Evolutionary conservation across 2,888 invertebrate genomes (phyloP).

Genomic region (Ligdia adustata): DNA sequence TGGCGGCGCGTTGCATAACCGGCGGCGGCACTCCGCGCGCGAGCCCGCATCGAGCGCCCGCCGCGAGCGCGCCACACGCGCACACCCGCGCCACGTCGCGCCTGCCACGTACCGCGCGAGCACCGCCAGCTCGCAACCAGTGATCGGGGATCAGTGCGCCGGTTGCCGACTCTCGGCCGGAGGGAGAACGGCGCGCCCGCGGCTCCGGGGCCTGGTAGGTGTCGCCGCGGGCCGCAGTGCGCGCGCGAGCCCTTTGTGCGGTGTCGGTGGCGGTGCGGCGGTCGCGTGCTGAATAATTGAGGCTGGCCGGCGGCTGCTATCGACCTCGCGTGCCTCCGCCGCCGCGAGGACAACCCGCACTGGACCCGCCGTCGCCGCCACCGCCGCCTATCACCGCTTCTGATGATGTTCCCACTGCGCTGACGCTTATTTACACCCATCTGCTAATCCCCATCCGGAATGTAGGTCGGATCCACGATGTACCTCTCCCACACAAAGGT

Average conservation of each 20-base stretch:
- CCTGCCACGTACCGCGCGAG: slow-evolving; percentile 81
- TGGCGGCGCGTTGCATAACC: slow-evolving; percentile 82
- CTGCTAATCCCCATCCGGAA: slow-evolving; percentile 22
- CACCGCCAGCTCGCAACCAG: slow-evolving; percentile 64
- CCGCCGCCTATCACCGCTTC: slow-evolving; percentile 44
- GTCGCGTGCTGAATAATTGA: slow-evolving; percentile 79
- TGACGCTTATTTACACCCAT: background rate
- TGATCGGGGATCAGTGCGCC: slow-evolving; percentile 63
- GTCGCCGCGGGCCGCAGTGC: slow-evolving; percentile 67
- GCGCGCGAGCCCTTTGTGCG: slow-evolving; percentile 68
- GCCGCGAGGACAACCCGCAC: no score
- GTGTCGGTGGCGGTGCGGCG: slow-evolving; percentile 57
- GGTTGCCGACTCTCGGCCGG: no score
- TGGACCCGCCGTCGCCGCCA: slow-evolving; percentile 67
- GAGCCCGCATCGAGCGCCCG: slow-evolving; percentile 78
- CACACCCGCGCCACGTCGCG: slow-evolving; percentile 72
- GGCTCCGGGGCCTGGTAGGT: slow-evolving; percentile 67
- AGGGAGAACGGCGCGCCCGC: slow-evolving; percentile 29
- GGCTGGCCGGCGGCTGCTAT: slow-evolving; percentile 79
- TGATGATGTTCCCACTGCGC: slow-evolving; percentile 17
- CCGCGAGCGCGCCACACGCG: slow-evolving; percentile 75
- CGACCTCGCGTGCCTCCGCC: slow-evolving; percentile 81
- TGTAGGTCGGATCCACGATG: slow-evolving; percentile 11
- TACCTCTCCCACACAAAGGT: slow-evolving; percentile 14
- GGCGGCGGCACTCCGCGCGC: slow-evolving; percentile 80